Base-by-base conservation (phyloP, 1,140 invertebrate species). In the Hylaeus anthracinus region DNA sequence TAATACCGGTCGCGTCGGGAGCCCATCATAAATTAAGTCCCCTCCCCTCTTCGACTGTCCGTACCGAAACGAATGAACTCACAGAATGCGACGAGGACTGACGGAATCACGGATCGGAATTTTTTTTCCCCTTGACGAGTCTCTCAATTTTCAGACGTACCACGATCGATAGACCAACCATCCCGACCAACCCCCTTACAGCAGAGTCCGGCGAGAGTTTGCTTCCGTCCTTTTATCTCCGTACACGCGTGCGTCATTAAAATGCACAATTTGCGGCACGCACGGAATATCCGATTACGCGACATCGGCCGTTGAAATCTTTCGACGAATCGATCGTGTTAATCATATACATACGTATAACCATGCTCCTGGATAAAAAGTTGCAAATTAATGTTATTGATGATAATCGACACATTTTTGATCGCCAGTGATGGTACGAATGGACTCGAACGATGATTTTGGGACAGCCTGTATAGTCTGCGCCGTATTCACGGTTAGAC, bases 401-500 rank as follows among this genome's bases (percentile, higher is more conserved):
- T 26, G 26, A 26, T 26, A 26, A 26, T 26, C 26, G 26, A 26
- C 26, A 0, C 26, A 26, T 26, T 26, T 26, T 26, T 26, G 26
- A 26, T 26, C 26, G 26, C 26, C 26, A 26, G 26, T 26, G 26
- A 26, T 26, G 26, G 26, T 26, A 26, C 26, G 26, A 26, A 26
- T 26, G 26, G 26, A 26, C 26, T 26, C 26, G 26, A 26, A 26
- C 51, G 51, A 51, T 9, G 8, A 9, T 51, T 51, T 51, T 51
- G 51, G 51, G 51, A 51, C 6, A 51, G 51, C 51, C 51, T 51
- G 51, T 51, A 56, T 6, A 74, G 41, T n/a, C 41, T 37, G 39
- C 81, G 71, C 84, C 26, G 81, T 90, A 89, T 85, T 89, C 89
- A 91, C 79, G 66, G 71, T 88, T 81, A 90, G 90, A 26, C 26